Base-by-base conservation (phyloP, 2,113 vertebrate genomes). In the Rhodinocichla rosea region DNA sequence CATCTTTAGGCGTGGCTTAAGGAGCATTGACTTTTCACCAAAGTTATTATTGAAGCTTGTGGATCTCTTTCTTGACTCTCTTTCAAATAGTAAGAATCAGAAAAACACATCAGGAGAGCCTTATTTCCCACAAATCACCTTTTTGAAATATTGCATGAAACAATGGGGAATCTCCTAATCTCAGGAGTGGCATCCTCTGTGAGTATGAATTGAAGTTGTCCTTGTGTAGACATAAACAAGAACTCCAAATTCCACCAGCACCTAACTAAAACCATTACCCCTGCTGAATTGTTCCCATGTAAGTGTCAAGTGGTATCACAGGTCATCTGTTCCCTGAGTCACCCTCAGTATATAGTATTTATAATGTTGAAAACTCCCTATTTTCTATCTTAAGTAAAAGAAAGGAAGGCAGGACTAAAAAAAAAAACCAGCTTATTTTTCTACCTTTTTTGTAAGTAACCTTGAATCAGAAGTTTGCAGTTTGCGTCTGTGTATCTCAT, bases 391-490 rank as follows among this genome's bases (percentile, higher is more conserved):
- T 39, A 90, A 91, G 47, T 55, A 68, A 71, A 87, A 90, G 20
- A 77, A 77, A 56, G 22, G 7, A 83, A 37, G 15, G 15, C 3
- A 88, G 64, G 70, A 90, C 8, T 60, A 60, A 33, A 83, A 82
- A 87, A 89, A 91, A 55, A 56, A 13, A 18, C 6, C 4, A 59
- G 19, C 17, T 78, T 83, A 20, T 93, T 77, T 70, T 83, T 49
- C 35, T 77, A 40, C 69, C 50, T 75, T 74, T 87, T 88, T 70
- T 82, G 32, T 49, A 71, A 83, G 79, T 84, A 97, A 95, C 89
- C 94, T 95, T 95, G 91, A 97, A 89, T 87, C 64, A 93, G 55
- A 93, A 92, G 16, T 71, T 49, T 84, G 53, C 17, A 37, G 73
- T 33, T 94, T 84, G 76, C 0, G 1, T 73, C 69, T 91, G 53